Evolutionary conservation across 2,797 vertebrate species (phyloP).

Genomic region (Sebastes hubbsi): DNA sequence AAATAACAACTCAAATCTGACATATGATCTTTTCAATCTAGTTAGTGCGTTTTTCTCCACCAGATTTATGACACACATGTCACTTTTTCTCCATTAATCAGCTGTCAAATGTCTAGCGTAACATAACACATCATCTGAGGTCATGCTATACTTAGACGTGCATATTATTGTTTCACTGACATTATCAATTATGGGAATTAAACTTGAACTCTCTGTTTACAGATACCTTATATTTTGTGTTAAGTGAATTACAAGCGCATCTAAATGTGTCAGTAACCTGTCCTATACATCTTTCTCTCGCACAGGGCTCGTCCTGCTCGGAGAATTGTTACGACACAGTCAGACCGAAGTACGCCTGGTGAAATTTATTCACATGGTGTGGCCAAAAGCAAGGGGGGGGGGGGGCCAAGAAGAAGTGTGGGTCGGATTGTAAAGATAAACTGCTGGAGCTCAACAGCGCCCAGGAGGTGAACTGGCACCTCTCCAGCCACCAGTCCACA

Average conservation of each 20-base stretch:
- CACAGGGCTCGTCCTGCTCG: not conserved
- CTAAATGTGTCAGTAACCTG: not conserved
- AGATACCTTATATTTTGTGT: not conserved
- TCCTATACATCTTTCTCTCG: not conserved
- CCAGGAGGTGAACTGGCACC: not conserved
- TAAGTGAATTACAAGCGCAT: not conserved
- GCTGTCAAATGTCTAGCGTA: not conserved
- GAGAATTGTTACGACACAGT: not conserved
- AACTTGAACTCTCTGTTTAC: not conserved
- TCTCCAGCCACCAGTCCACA: not conserved
- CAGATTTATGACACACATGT: constrained; percentile 23
- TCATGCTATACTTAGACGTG: not conserved
- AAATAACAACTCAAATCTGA: constrained; percentile 26
- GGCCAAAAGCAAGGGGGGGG: not conserved
- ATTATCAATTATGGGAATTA: constrained; percentile 1
- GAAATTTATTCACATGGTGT: not conserved
- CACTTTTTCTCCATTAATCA: constrained; percentile 16
- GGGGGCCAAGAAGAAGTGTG: not conserved
- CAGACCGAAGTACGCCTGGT: not conserved
- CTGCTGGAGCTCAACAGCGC: not conserved
- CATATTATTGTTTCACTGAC: not conserved
- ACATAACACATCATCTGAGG: not conserved
- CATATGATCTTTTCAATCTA: constrained; percentile 19
- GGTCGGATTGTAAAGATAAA: not conserved
- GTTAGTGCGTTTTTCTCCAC: not conserved